Base-by-base conservation (phyloP, 1,140 invertebrate species). In the honey bee (Apis mellifera) region DNA sequence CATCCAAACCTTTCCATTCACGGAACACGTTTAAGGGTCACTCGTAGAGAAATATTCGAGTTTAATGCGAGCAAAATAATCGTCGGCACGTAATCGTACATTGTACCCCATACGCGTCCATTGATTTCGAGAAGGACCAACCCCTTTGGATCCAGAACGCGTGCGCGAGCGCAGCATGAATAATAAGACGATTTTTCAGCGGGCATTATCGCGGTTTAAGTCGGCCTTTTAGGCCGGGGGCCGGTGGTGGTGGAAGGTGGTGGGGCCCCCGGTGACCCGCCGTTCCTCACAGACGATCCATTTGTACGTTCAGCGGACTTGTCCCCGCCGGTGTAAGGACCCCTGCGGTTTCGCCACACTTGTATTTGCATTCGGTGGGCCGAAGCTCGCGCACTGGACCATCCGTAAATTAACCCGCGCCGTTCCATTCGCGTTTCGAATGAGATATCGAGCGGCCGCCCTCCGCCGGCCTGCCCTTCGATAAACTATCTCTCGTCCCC, bases 261-360 rank as follows among this genome's bases (percentile, higher is more conserved):
- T 42, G 32, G 60, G 21, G 32, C 32, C 42, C 42, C 65, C 65
- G 65, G 57, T 75, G 84, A 59, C 59, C 68, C 62, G 81, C 81
- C 70, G 77, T 86, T 87, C 86, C 84, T 83, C 60, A 85, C 70
- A 71, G 57, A 72, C 86, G 83, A 87, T 88, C 83, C 86, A 88
- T 88, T 88, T 88, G 86, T 88, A 88, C 80, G 77, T 74, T 78
- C 80, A 87, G 52, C 86, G 72, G 86, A 85, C 83, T 88, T 88
- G 86, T 88, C 80, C 80, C 79, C 84, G 57, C 72, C 80, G 55
- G 86, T 88, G 86, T 88, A 88, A 88, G 86, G 71, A 79, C 83
- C 87, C 87, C 87, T 84, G 87, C 64, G 74, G 87, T 81, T 88
- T 88, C 86, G 87, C 86, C 84, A 88, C 87, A 88, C 87, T 88